phyloP scores from a whole-genome alignment of 64 coral and sea anemone genomes.

The Porites australiensis region DNA sequence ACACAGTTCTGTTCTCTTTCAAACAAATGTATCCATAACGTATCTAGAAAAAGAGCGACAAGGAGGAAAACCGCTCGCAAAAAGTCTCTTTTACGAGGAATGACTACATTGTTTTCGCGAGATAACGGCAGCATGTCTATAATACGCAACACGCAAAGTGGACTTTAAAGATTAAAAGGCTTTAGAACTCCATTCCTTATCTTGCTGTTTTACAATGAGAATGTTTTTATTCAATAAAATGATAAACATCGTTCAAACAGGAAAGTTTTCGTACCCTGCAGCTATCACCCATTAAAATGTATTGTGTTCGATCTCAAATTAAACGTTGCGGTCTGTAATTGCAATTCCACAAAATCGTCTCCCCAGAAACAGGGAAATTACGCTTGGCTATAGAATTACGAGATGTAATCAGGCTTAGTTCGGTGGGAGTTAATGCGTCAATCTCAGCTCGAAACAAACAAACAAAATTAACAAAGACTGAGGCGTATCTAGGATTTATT shows the following conservation, averaged over 20 bases:
- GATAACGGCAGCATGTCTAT: too few relatives aligned
- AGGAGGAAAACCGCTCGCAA: too few relatives aligned
- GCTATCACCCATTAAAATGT: background rate
- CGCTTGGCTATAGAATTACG: background rate
- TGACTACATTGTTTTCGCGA: too few relatives aligned
- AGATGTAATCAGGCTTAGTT: background rate
- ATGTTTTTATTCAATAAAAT: background rate
- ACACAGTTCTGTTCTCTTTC: too few relatives aligned
- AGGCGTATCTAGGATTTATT: too few relatives aligned
- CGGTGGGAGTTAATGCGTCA: background rate
- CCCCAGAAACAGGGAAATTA: background rate
- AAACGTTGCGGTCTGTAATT: background rate
- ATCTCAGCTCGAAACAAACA: too few relatives aligned
- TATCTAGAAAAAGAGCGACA: too few relatives aligned
- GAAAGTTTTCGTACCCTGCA: background rate
- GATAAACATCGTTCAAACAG: background rate
- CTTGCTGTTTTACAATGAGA: background rate
- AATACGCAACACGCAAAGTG: background rate
- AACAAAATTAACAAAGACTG: too few relatives aligned
- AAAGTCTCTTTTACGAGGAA: too few relatives aligned
- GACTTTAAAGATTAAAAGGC: slow-evolving; percentile 26
- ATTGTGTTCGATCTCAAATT: too few relatives aligned
- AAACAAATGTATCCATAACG: too few relatives aligned
- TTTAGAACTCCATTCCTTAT: background rate
- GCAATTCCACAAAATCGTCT: slow-evolving; percentile 6